Conservation (phyloP, 2,113 vertebrate genomes). For the Platysteira castanea region DNA sequence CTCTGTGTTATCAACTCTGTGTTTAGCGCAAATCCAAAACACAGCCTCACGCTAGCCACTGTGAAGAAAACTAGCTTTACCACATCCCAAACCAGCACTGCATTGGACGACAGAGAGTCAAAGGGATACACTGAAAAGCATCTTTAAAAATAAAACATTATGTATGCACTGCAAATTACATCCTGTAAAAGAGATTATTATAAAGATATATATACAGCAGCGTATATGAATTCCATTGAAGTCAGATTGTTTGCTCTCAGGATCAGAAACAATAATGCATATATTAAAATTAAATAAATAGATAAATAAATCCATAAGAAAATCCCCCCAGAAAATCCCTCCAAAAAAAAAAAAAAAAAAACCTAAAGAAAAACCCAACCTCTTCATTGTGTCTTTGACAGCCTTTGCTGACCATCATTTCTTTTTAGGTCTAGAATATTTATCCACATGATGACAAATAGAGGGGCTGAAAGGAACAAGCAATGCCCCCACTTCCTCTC, state of each 20-base stretch:
- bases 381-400: not conserved
- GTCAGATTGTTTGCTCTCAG: not conserved
- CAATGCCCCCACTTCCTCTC: not conserved
- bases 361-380: fast-evolving
- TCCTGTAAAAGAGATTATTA: not conserved
- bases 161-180: fast-evolving
- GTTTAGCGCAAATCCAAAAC: not conserved
- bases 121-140: not conserved
- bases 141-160: not conserved
- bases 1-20: fast-evolving
- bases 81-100: not conserved
- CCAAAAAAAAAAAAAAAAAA: too few relatives aligned
- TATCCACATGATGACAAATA: not conserved
- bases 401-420: not conserved
- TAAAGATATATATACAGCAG: not conserved
- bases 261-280: not conserved
- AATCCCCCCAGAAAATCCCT: fast-evolving
- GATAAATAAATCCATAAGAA: not conserved
- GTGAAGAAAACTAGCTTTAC: not conserved
- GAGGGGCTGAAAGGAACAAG: not conserved
- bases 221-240: not conserved
- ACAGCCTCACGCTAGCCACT: not conserved
- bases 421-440: not conserved
- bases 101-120: not conserved
- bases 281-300: not conserved